Conservation (phyloP, 2,797 vertebrate species). For the Sebastes miniatus region DNA sequence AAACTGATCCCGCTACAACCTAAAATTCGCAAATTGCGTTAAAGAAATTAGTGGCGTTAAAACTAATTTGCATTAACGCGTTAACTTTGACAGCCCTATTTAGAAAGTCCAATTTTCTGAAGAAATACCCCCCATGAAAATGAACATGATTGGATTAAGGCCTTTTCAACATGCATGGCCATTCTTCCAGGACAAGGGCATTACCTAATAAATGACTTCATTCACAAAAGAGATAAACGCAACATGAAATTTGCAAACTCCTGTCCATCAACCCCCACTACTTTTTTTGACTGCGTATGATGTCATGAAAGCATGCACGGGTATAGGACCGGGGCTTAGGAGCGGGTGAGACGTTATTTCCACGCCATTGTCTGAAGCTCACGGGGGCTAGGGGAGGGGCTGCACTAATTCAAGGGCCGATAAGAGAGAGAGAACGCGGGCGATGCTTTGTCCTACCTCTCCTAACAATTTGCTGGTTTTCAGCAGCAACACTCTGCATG, state of each 20-base stretch:
- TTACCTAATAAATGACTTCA: constrained; percentile 58
- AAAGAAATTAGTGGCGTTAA: too few relatives aligned
- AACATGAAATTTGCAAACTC: constrained; percentile 50
- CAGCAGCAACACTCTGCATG: constrained; percentile 68
- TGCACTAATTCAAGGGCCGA: constrained; percentile 76
- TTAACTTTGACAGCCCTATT: too few relatives aligned
- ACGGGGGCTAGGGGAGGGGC: constrained; percentile 50
- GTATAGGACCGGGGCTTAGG: constrained; percentile 39
- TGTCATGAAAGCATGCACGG: constrained; percentile 58
- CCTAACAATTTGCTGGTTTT: constrained; percentile 77
- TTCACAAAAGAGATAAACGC: constrained; percentile 56
- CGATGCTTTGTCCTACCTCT: constrained; percentile 79
- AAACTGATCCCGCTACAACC: too few relatives aligned
- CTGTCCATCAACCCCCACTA: background rate
- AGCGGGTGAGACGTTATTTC: constrained; percentile 76
- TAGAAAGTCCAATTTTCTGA: constrained; percentile 45
- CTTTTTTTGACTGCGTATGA: constrained; percentile 37
- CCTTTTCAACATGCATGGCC: constrained; percentile 53
- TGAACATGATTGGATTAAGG: constrained; percentile 73
- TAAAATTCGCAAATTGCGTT: too few relatives aligned
- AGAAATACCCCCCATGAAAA: constrained; percentile 68
- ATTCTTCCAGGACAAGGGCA: constrained; percentile 48
- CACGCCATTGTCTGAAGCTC: constrained; percentile 75
- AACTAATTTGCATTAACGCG: too few relatives aligned
- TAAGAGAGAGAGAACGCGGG: constrained; percentile 65